Evolutionary conservation across 2,113 vertebrate genomes (phyloP), one percentile per base, ranked within the genome.

Genomic region (Eurystomus gularis): DNA sequence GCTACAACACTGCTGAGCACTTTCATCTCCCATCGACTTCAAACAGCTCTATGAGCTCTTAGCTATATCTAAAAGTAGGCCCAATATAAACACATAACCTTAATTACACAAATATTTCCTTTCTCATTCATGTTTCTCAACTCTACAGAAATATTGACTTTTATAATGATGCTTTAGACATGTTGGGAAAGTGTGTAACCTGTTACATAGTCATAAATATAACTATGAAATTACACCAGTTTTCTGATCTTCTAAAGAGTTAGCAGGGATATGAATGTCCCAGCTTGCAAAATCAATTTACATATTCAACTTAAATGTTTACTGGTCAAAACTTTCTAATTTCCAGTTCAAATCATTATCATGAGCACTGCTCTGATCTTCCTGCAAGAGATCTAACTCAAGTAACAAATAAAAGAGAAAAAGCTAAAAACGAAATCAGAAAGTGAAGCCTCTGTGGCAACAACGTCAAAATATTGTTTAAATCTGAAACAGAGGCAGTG

Each of bases 261-360:
- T 44, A 65, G 57, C 37, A 85, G 20, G 35, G 14, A 44, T 64
- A 80, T 46, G 62, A 92, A 70, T 62, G 18, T 13, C 44, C 65
- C 24, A 65, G 49, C n/a, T 77, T 92, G 54, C 40, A 88, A 90
- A 96, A 94, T 57, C n/a, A 44, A 81, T 88, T 72, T 87, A 69
- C 40, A 35, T 90, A 61, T 76, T 68, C 58, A 90, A 60, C 70
- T 28, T 71, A 57, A 62, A 73, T 31, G 7, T 85, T 95, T 76
- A 82, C 80, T 57, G 65, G 78, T 42, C 52, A 93, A 95, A 93
- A 82, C 18, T 73, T 88, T 51, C 55, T 80, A 3, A 85, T 82
- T 93, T 79, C 64, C 40, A 82, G 62, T 86, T 93, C 40, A 76
- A 87, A 69, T 57, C 39, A 52, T 51, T 58, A 81, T 54, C 7